Percentiles rank a stretch among this genome's conserved stretches.
Evolutionary conservation across 35 echinoderm and acorn worm species (phyloP).

Genomic region (Apostichopus parvimensis): DNA sequence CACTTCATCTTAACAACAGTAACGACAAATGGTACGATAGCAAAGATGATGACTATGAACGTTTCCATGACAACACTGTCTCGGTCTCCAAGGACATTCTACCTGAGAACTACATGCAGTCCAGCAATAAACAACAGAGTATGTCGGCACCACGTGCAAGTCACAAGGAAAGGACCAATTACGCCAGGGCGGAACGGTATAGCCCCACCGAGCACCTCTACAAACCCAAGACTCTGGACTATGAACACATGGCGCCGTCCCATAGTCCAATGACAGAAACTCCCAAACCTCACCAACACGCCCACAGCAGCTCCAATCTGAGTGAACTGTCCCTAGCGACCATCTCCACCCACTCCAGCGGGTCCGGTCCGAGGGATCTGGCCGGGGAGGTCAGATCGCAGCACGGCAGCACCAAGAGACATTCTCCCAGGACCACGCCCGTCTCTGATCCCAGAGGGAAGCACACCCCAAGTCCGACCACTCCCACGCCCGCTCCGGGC

Average conservation of each 20-base stretch:
- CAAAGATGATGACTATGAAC: constrained; percentile 79
- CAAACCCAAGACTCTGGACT: constrained; percentile 3
- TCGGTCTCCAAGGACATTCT: constrained; percentile 64
- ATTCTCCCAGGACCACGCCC: constrained; percentile 53
- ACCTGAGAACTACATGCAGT: constrained; percentile 42
- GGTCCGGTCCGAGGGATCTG: constrained; percentile 61
- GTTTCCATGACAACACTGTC: constrained; percentile 78
- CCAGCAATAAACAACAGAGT: constrained; percentile 16
- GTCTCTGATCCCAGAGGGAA: constrained; percentile 40
- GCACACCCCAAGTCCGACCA: constrained; percentile 40
- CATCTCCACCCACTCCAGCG: constrained; percentile 73
- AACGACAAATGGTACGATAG: constrained; percentile 97
- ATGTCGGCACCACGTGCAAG: constrained; percentile 12
- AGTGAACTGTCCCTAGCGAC: constrained; percentile 78
- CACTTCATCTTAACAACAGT: constrained; percentile 65
- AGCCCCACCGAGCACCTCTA: constrained; percentile 85
- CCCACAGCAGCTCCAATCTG: constrained; percentile 75
- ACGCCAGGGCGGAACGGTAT: constrained; percentile 81
- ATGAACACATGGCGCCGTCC: constrained; percentile 11
- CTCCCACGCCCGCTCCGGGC: not conserved
- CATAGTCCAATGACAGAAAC: not conserved
- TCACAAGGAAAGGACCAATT: constrained; percentile 44
- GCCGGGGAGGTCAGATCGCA: constrained; percentile 11
- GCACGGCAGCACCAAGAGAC: constrained; percentile 35
- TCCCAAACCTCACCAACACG: constrained; percentile 34